Evolutionary conservation across 2,797 vertebrate species (phyloP).

Genomic region (Ptychobarbus kaznakovi): DNA sequence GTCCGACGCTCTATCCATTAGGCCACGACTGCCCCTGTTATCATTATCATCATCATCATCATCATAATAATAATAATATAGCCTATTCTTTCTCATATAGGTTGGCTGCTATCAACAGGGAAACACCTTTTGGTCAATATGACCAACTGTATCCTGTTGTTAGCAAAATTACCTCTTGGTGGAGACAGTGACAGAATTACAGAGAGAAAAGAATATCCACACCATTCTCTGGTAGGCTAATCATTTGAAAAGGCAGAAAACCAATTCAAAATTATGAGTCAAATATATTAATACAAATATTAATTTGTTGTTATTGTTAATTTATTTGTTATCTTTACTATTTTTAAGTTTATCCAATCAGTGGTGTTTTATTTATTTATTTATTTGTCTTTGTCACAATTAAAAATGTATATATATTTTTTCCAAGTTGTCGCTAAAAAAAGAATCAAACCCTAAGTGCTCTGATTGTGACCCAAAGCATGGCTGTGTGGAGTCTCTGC

Average conservation of each 20-base stretch:
- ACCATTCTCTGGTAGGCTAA: background rate
- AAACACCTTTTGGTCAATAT: background rate
- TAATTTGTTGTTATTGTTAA: background rate
- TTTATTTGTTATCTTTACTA: background rate
- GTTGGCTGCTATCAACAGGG: background rate
- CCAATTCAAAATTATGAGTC: background rate
- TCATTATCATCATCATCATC: background rate
- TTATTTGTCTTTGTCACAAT: background rate
- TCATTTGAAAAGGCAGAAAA: constrained; percentile 7
- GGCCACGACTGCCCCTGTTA: too few relatives aligned
- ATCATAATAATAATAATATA: too few relatives aligned
- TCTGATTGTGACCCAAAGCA: background rate
- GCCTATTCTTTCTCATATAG: background rate
- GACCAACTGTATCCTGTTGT: constrained; percentile 35
- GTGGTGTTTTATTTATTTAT: background rate
- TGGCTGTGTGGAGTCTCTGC: background rate
- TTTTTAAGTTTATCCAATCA: background rate
- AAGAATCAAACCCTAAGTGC: background rate
- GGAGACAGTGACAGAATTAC: constrained; percentile 57
- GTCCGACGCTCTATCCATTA: too few relatives aligned
- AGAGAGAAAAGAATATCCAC: background rate
- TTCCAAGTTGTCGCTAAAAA: background rate
- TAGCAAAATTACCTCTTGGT: constrained; percentile 56
- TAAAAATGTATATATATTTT: background rate
- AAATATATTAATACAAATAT: background rate